Evolutionary conservation across 2,797 vertebrate species (phyloP).

Genomic region (Pelochelys cantorii): DNA sequence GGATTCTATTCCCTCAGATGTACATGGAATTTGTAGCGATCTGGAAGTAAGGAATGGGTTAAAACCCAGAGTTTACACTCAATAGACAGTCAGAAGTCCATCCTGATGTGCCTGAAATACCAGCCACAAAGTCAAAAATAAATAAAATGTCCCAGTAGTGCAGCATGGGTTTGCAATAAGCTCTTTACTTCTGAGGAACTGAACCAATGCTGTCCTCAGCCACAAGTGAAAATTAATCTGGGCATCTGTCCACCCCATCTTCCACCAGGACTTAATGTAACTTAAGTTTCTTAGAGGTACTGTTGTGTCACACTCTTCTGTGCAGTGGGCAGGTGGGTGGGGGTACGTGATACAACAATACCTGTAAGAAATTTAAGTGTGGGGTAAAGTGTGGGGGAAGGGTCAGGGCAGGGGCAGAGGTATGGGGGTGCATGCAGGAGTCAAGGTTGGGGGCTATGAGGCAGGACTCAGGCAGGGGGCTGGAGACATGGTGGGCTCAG

Average conservation of each 20-base stretch:
- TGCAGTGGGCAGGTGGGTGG: no score
- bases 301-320: no score
- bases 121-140: slow-evolving; percentile 26
- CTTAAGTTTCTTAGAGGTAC: no score
- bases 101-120: neutral
- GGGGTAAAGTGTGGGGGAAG: no score
- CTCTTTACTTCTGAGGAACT: neutral
- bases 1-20: neutral
- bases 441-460: no score
- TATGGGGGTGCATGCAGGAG: no score
- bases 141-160: neutral
- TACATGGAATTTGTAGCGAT: neutral
- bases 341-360: no score
- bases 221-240: slow-evolving; percentile 45
- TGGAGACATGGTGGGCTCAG: no score
- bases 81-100: neutral
- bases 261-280: neutral
- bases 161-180: neutral
- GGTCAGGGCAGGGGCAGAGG: no score
- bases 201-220: slow-evolving; percentile 37
- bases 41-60: neutral
- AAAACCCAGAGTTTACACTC: neutral
- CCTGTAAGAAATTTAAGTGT: no score
- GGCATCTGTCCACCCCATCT: slow-evolving; percentile 60
- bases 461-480: no score